Percentiles rank a stretch among this genome's conserved stretches.
Evolutionary conservation across 1,140 invertebrate genomes (phyloP).

Genomic region (Paraescarpia echinospica): DNA sequence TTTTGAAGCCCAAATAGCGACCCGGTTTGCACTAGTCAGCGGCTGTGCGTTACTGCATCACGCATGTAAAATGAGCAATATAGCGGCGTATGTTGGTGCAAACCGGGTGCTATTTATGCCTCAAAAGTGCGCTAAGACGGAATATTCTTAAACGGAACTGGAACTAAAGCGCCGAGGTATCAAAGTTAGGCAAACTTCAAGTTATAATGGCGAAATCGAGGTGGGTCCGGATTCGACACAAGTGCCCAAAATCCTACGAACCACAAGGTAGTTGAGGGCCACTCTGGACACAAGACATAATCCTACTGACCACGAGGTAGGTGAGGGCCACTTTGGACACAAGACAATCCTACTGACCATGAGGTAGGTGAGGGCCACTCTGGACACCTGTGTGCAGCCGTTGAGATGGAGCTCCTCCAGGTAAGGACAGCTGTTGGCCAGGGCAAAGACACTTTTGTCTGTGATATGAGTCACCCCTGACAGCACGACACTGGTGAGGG

Average conservation of each 20-base stretch:
- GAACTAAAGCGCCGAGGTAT: too few relatives aligned
- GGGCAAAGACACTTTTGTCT: constrained; percentile 50
- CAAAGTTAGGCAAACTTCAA: too few relatives aligned
- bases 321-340: background rate
- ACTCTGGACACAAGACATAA: background rate
- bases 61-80: too few relatives aligned
- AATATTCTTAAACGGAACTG: too few relatives aligned
- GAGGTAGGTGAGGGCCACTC: constrained; percentile 46
- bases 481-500: constrained; percentile 40
- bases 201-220: too few relatives aligned
- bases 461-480: constrained; percentile 49
- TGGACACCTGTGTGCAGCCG: constrained; percentile 48
- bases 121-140: too few relatives aligned
- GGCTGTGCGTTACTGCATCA: too few relatives aligned
- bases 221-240: background rate
- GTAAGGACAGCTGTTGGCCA: constrained; percentile 49
- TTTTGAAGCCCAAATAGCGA: too few relatives aligned
- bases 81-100: too few relatives aligned
- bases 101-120: too few relatives aligned
- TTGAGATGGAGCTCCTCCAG: constrained; percentile 52
- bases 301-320: background rate
- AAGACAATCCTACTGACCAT: constrained; percentile 36
- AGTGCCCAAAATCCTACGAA: background rate
- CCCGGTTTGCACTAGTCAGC: too few relatives aligned
- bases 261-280: background rate